Evolutionary conservation across 2,113 vertebrate species (phyloP).

Genomic region (Anhinga anhinga): DNA sequence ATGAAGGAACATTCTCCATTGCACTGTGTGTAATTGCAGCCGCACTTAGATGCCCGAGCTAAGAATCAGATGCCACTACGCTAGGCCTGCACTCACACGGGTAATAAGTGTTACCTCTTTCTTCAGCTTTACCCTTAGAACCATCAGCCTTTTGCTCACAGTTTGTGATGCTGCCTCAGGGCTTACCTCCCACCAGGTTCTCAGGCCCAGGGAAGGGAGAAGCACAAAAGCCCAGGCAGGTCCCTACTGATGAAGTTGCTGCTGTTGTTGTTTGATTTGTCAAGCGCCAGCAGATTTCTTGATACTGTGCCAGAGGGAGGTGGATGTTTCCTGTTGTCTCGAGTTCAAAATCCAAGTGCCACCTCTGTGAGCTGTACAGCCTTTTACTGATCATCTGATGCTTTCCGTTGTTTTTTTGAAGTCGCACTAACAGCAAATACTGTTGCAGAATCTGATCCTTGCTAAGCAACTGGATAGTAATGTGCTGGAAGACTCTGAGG

Average conservation of each 20-base stretch:
- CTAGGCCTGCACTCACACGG: background rate
- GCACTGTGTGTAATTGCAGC: background rate
- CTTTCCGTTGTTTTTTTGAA: background rate
- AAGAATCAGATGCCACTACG: accelerated
- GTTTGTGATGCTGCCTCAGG: background rate
- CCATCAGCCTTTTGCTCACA: background rate
- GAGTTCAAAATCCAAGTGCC: background rate
- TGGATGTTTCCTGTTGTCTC: background rate
- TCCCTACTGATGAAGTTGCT: background rate
- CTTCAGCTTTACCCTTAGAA: background rate
- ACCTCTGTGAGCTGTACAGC: background rate
- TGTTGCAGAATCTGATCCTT: background rate
- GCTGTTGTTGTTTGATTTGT: background rate
- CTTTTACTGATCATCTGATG: background rate
- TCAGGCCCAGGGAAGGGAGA: background rate
- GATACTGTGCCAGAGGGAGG: background rate
- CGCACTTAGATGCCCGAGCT: background rate
- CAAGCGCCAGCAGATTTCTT: background rate
- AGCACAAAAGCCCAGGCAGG: background rate
- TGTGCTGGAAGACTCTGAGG: background rate
- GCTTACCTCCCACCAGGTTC: background rate
- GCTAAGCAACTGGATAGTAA: background rate
- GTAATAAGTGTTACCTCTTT: background rate
- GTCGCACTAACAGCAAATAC: accelerated
- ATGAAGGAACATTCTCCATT: background rate